phyloP scores from a whole-genome alignment of 2,888 invertebrate species.

The Clepsis dumicolana region DNA sequence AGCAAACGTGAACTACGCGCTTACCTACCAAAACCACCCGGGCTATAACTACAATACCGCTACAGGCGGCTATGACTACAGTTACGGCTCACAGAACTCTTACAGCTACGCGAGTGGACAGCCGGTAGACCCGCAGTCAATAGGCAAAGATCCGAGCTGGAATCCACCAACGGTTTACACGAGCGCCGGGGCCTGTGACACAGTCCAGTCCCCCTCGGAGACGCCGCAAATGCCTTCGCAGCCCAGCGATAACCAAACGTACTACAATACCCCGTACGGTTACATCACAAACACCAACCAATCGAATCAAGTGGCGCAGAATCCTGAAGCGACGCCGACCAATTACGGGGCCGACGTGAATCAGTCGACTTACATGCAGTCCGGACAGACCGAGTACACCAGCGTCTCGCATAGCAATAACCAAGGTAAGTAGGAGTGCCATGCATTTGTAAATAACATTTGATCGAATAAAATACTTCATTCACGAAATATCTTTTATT shows the following conservation, averaged over 20 bases:
- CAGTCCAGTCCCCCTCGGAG: slow-evolving; percentile 80
- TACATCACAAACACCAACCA: slow-evolving; percentile 71
- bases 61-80: slow-evolving; percentile 87
- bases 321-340: slow-evolving; percentile 58
- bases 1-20: slow-evolving; percentile 57
- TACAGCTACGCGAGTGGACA: slow-evolving; percentile 60
- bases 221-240: slow-evolving; percentile 57
- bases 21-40: slow-evolving; percentile 84
- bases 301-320: slow-evolving; percentile 59
- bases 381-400: slow-evolving; percentile 61
- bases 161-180: slow-evolving; percentile 74
- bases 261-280: slow-evolving; percentile 82
- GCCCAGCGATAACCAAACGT: slow-evolving; percentile 60
- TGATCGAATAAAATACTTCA: slow-evolving; percentile 29
- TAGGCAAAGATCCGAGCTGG: slow-evolving; percentile 63
- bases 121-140: slow-evolving; percentile 56
- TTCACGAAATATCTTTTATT: slow-evolving; percentile 39
- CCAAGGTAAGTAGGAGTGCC: slow-evolving; percentile 72
- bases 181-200: slow-evolving; percentile 76
- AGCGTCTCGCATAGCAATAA: slow-evolving; percentile 69
- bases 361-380: slow-evolving; percentile 77
- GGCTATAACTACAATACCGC: slow-evolving; percentile 86
- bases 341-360: slow-evolving; percentile 71
- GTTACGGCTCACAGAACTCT: slow-evolving; percentile 86
- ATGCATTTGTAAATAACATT: slow-evolving; percentile 23